These are phyloP conservation scores for Rhinatrema bivittatum DNA, from an alignment of 2,797 vertebrate species.

Conservation along the genomic window DNA sequence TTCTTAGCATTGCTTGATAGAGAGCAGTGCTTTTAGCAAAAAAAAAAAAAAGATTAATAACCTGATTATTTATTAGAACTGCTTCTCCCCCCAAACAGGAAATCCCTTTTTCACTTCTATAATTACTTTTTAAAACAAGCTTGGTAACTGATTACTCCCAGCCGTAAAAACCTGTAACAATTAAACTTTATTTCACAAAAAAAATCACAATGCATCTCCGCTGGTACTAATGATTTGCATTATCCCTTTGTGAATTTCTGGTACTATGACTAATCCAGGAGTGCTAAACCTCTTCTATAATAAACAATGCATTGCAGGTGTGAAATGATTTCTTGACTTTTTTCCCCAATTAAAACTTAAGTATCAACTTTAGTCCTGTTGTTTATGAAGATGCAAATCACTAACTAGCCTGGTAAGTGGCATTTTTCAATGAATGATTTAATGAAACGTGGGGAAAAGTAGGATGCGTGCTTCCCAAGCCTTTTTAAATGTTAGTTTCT, in stretches of 20 bases:
- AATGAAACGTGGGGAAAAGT: not conserved
- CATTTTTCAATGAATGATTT: not conserved
- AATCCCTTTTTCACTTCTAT: too few species aligned
- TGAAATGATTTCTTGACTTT: not conserved
- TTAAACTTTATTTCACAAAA: too few species aligned
- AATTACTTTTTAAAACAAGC: too few species aligned
- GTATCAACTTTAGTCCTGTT: not conserved
- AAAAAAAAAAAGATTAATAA: too few species aligned
- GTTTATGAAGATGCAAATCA: not conserved
- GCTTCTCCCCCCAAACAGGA: too few species aligned
- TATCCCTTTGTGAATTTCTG: constrained; percentile 3
- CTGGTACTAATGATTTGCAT: not conserved
- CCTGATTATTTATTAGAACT: too few species aligned
- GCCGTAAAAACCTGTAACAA: too few species aligned
- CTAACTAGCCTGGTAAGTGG: not conserved
- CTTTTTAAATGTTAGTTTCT: not conserved
- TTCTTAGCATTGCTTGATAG: too few species aligned
- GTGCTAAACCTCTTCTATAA: not conserved
- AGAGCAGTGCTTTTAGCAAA: too few species aligned
- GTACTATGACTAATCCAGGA: not conserved
- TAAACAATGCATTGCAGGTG: not conserved
- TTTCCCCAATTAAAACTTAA: not conserved
- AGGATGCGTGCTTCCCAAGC: not conserved
- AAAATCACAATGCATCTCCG: not conserved
- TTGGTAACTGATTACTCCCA: too few species aligned